A percentile compares a stretch with the other conserved stretches of the same genome.
Conservation (phyloP, 2,888 invertebrate genomes). For the Cryptocheilus praepositus region DNA sequence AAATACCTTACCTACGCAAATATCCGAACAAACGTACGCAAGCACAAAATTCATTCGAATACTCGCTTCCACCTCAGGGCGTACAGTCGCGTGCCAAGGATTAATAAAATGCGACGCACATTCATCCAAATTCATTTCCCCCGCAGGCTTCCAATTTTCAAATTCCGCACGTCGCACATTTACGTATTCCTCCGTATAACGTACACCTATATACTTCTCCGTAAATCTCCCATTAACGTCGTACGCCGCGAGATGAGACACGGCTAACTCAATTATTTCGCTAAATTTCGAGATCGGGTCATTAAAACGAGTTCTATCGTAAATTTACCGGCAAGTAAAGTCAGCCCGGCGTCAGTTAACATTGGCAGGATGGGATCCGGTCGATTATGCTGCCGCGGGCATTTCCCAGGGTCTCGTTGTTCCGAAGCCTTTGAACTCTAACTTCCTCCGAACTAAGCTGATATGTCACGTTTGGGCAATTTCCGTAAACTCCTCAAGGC, state of each 20-base stretch:
- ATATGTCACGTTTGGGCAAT: constrained; percentile 10
- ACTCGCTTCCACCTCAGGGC: no score
- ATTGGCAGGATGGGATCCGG: background rate
- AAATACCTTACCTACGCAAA: no score
- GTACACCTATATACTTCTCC: no score
- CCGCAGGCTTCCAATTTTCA: no score
- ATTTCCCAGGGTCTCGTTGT: background rate
- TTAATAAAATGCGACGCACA: no score
- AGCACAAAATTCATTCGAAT: no score
- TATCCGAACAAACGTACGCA: no score
- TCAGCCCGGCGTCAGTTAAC: constrained; percentile 15
- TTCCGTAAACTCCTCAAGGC: constrained; percentile 3
- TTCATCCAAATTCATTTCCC: no score
- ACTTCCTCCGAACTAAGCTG: constrained; percentile 17
- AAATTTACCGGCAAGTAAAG: constrained; percentile 16
- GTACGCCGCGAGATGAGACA: constrained; percentile 4
- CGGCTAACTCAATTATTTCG: background rate
- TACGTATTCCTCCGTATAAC: no score
- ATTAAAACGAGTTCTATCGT: constrained; percentile 7
- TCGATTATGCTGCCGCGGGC: constrained; percentile 3
- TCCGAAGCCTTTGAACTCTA: constrained; percentile 13
- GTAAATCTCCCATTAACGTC: no score
- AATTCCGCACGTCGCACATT: no score
- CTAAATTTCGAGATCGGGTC: constrained; percentile 12
- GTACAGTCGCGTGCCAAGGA: no score